Conservation (phyloP, 1,140 invertebrate species). For the Zaprionus inermis region DNA sequence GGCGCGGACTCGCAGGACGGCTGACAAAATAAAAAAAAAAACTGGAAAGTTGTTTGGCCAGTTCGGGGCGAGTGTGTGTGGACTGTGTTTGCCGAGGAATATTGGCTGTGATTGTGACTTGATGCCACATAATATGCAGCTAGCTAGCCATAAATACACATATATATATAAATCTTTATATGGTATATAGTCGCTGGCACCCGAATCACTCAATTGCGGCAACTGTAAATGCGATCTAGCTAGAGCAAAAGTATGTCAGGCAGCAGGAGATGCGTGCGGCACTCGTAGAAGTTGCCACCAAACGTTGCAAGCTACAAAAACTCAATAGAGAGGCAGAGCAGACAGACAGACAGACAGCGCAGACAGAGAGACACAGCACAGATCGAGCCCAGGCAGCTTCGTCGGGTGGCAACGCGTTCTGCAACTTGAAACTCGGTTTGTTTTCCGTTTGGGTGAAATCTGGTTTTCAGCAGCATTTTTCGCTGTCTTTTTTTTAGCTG, state of each 20-base stretch:
- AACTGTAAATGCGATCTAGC: conserved; percentile 12
- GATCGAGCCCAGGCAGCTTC: conserved; percentile 14
- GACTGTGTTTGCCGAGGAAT: conserved; percentile 22
- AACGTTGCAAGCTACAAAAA: conserved; percentile 33
- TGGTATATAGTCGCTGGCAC: conserved; percentile 22
- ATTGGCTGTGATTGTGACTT: conserved; percentile 40
- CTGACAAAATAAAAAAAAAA: conserved; percentile 37
- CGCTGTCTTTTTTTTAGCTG: conserved; percentile 13
- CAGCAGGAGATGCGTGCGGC: conserved; percentile 47
- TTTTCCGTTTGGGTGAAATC: conserved; percentile 64
- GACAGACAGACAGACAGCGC: background rate
- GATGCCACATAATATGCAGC: conserved; percentile 27
- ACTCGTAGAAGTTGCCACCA: conserved; percentile 25
- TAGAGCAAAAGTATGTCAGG: conserved; percentile 65
- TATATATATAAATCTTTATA: conserved; percentile 1
- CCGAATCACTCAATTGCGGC: conserved; percentile 58
- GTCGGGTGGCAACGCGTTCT: conserved; percentile 38
- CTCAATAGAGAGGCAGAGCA: conserved; percentile 13
- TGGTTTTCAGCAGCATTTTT: conserved; percentile 78
- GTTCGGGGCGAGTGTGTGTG: conserved; percentile 45
- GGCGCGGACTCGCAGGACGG: conserved; percentile 5
- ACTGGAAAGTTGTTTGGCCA: conserved; percentile 81
- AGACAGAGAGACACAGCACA: background rate
- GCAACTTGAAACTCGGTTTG: conserved; percentile 69
- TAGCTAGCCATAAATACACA: background rate